Percentiles rank a stretch among this genome's conserved stretches.
phyloP scores from a whole-genome alignment of 2,797 vertebrate species.

The Dipus sagitta region DNA sequence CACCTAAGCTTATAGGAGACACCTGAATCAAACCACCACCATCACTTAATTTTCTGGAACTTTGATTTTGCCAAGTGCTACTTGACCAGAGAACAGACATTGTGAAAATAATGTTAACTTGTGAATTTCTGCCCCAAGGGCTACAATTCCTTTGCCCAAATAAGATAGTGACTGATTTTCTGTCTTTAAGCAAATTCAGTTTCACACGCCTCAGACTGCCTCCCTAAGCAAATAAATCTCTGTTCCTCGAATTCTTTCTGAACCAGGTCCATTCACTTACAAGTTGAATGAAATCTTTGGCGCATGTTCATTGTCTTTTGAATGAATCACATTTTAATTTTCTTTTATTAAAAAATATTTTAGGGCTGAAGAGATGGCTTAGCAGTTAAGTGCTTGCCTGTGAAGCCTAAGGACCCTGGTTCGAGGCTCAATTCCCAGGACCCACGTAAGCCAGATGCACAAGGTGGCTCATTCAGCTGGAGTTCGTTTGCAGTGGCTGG shows the following conservation, averaged over 20 bases:
- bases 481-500: too few relatives aligned
- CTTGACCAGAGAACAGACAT: slow-evolving; percentile 13
- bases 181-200: slow-evolving; percentile 24
- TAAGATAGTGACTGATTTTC: slow-evolving; percentile 1
- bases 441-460: too few relatives aligned
- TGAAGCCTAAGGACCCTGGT: too few relatives aligned
- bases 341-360: too few relatives aligned
- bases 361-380: too few relatives aligned
- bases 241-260: slow-evolving; percentile 1
- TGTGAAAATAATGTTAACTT: slow-evolving; percentile 48
- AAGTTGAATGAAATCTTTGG: not conserved
- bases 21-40: too few relatives aligned
- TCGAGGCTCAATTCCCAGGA: too few relatives aligned
- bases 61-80: slow-evolving; percentile 27
- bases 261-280: slow-evolving; percentile 13
- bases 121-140: not conserved
- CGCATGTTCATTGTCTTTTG: not conserved
- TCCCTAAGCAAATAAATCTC: not conserved
- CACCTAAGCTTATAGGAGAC: too few relatives aligned
- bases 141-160: not conserved
- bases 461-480: too few relatives aligned
- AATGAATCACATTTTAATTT: not conserved
- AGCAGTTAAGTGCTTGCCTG: too few relatives aligned
- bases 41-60: slow-evolving; percentile 15
- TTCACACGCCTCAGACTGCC: slow-evolving; percentile 10